Base-by-base conservation (phyloP, 2,888 invertebrate species). In the Cryptosula pallasiana region DNA sequence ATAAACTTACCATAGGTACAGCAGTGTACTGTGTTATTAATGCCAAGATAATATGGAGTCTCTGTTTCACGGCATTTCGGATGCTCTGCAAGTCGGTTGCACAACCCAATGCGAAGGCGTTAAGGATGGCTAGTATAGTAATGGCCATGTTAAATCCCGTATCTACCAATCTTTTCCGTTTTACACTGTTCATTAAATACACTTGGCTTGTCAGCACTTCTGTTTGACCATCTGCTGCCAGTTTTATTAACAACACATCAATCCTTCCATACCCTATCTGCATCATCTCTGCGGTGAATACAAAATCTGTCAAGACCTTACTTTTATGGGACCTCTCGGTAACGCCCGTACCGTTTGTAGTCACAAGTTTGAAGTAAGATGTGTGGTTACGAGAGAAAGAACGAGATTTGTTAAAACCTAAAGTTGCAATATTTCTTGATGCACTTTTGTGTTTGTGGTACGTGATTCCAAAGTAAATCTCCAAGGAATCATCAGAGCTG, bases 101-200 rank as follows among this genome's bases (percentile, higher is more conserved):
- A 75, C 81, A 82, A 71, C 83, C 83, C 63, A 82, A 79, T 71
- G 81, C 81, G 75, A 83, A 81, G 73, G 80, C 81, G 72, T 81
- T 82, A 45, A 82, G 77, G 73, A 81, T 80, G 71, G 81, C 81
- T 29, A 83, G 78, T 36, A 79, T 79, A 2, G 81, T 81, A 3
- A 80, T 79, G 1, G 79, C 78, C 72, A 79, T 78, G 75, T 83
- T 80, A 76, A 82, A 83, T 71, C 79, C 81, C 73, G 80, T 75
- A 76, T 83, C 81, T 1, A 82, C 81, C 5, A 76, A 75, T 74
- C 81, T 77, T 72, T 78, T 79, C 27, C 76, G 77, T 27, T 79
- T 74, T 57, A 77, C 75, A 0, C 78, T 77, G 16, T 76, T 75
- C 72, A 81, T 78, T 58, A 75, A 76, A 36, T 76, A 77, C 71